Evolutionary conservation across 2,888 invertebrate species (phyloP).

Genomic region (Lithophane semibrunnea): DNA sequence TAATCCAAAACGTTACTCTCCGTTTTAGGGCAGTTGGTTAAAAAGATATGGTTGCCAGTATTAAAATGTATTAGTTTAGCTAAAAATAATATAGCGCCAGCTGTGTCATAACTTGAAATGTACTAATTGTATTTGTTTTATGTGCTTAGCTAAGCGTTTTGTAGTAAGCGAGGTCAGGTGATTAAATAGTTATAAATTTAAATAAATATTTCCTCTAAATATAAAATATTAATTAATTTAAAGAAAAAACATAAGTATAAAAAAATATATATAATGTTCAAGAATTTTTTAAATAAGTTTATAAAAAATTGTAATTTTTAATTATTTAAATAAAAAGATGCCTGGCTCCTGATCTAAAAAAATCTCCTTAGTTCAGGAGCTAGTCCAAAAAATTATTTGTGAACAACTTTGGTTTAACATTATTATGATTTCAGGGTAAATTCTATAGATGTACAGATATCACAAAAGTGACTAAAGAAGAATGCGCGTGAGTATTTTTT

Average conservation of each 20-base stretch:
- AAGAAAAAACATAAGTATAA: conserved; percentile 8
- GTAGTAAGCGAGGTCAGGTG: conserved; percentile 77
- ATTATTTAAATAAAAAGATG: not conserved
- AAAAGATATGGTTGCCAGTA: conserved; percentile 49
- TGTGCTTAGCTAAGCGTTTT: conserved; percentile 63
- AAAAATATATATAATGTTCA: too few relatives aligned
- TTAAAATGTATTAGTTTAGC: conserved; percentile 16
- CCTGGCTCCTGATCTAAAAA: conserved; percentile 19
- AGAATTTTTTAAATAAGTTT: not conserved
- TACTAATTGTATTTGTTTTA: conserved; percentile 56
- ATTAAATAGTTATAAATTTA: conserved; percentile 56
- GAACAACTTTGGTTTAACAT: conserved; percentile 22
- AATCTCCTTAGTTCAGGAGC: conserved; percentile 16
- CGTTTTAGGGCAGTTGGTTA: not conserved
- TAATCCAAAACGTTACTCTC: not conserved
- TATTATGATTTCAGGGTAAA: conserved; percentile 94
- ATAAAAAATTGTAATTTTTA: too few relatives aligned
- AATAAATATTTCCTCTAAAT: not conserved
- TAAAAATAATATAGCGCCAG: conserved; percentile 52
- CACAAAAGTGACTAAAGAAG: conserved; percentile 96
- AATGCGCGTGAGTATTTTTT: conserved; percentile 94
- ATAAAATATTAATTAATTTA: not conserved
- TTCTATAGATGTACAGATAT: conserved; percentile 98
- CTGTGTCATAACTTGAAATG: conserved; percentile 36
- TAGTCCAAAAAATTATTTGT: not conserved